Evolutionary conservation across 2,113 vertebrate genomes (phyloP), one percentile per base, ranked within the genome.

Genomic region (Oryzias curvinotus): DNA sequence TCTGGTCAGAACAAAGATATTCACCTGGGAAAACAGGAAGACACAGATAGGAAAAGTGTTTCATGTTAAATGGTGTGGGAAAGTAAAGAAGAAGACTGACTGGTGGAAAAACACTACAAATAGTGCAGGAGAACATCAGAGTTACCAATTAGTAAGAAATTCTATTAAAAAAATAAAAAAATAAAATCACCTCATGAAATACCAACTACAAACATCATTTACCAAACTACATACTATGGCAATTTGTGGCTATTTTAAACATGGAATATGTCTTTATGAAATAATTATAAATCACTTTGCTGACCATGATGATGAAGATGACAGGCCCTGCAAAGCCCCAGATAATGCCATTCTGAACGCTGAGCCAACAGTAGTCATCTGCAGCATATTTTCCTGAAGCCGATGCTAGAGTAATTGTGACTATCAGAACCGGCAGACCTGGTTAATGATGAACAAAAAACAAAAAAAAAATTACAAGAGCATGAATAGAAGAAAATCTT

Each of bases 271-370:
- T 52, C 15, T n/a, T 36, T 7, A 68, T 43, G 8, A 18, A 19
- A 50, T 14, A 44, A 28, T 16, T 15, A 26, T 8, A 28, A 8
- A 18, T 5, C 26, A 49, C 48, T 48, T 44, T 26, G 1, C 86
- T 77, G 45, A 93, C 93, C 91, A 88, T 91, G 48, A 93, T 90
- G 71, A 93, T 93, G 68, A 93, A 93, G 78, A 93, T 91, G 71
- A 93, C 90, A 0, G 92, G 93, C 7, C 93, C 93, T 15, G 89
- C 89, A 23, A 93, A 93, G 48, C 91, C 91, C 91, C 92, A 93
- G 65, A 93, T 93, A 18, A 92, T 82, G 1, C 92, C 92, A 17
- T 91, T 93, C 66, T 93, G 91, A 58, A 92, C 88, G 58, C 89
- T 92, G 57, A 93, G 91, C 92, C 92, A 93, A 68, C 92, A 93